These are phyloP conservation scores for Synanthedon vespiformis DNA, from an alignment of 2,888 invertebrate species.

Conservation along the genomic window DNA sequence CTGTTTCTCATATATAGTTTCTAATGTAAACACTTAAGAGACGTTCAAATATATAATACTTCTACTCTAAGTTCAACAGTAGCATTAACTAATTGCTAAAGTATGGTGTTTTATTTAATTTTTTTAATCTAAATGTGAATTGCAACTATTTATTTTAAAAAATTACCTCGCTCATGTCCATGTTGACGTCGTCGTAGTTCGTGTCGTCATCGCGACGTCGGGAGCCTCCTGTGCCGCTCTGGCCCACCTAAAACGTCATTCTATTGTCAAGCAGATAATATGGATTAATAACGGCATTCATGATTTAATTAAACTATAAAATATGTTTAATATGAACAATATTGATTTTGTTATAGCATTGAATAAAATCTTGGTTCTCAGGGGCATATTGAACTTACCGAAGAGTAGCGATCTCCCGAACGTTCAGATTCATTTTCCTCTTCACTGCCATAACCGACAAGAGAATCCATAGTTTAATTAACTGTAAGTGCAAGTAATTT, in stretches of 20 bases:
- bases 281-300: constrained; percentile 44
- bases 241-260: constrained; percentile 64
- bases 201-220: constrained; percentile 70
- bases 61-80: too few relatives aligned
- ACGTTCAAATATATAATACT: too few relatives aligned
- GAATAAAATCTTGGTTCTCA: too few relatives aligned
- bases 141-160: background rate
- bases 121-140: too few relatives aligned
- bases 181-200: constrained; percentile 82
- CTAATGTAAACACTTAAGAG: background rate
- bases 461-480: constrained; percentile 73
- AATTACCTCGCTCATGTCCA: constrained; percentile 82
- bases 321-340: too few relatives aligned
- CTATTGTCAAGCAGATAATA: constrained; percentile 74
- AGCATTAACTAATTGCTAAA: background rate
- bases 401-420: constrained; percentile 30
- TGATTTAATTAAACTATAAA: too few relatives aligned
- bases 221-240: constrained; percentile 24
- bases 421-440: constrained; percentile 75
- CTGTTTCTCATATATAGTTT: background rate
- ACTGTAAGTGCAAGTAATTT: too few relatives aligned
- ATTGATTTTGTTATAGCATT: too few relatives aligned
- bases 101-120: background rate
- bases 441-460: constrained; percentile 83
- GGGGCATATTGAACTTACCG: constrained; percentile 32